Conservation (phyloP, 2,888 invertebrate species). For the Tanypteryx hageni region DNA sequence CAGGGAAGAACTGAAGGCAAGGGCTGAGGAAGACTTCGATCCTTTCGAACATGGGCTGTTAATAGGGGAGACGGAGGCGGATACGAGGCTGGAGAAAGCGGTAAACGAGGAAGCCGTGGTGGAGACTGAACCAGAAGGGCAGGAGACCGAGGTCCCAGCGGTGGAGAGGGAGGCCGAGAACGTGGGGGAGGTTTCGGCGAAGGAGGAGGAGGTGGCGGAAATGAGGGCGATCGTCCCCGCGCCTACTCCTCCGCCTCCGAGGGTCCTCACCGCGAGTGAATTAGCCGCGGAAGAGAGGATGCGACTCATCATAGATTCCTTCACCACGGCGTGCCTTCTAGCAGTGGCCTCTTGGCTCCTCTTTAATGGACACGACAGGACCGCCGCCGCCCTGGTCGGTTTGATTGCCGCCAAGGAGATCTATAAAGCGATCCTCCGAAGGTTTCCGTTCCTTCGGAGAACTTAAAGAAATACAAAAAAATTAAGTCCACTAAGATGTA, state of each 20-base stretch:
- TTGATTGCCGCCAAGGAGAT: constrained; percentile 32
- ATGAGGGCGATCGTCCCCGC: background rate
- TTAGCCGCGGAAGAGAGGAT: constrained; percentile 19
- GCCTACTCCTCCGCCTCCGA: constrained; percentile 30
- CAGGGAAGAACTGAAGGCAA: constrained; percentile 80
- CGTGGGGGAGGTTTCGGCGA: background rate
- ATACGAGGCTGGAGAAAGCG: background rate
- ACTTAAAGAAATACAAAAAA: background rate
- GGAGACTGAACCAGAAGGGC: background rate
- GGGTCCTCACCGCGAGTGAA: constrained; percentile 17
- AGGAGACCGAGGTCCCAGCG: background rate
- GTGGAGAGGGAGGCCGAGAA: background rate
- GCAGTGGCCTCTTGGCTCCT: constrained; percentile 55
- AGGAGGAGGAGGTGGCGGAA: background rate
- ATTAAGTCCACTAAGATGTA: background rate
- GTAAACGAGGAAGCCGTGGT: background rate
- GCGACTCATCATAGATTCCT: constrained; percentile 37
- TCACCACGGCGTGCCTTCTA: constrained; percentile 33
- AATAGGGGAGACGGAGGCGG: constrained; percentile 24
- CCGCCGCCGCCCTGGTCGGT: constrained; percentile 37
- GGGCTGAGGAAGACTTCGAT: constrained; percentile 77
- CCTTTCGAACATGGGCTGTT: constrained; percentile 55
- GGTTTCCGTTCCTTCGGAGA: constrained; percentile 40
- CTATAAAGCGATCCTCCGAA: background rate
- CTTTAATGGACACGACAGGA: constrained; percentile 14